Conservation (phyloP, 2,113 vertebrate species). For the Ailurus styani region DNA sequence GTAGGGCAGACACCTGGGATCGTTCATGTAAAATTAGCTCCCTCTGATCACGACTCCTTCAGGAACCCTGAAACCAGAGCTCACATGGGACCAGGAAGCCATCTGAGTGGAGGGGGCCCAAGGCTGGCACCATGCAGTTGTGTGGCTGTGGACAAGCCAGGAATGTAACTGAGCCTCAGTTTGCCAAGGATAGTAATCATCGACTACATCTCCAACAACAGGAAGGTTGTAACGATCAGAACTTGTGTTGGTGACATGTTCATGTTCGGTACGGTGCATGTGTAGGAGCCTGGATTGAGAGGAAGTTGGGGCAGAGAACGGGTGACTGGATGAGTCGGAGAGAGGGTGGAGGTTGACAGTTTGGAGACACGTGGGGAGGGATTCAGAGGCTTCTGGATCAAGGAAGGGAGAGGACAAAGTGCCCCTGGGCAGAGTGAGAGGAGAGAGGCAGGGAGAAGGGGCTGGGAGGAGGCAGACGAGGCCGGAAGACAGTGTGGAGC, state of each 20-base stretch:
- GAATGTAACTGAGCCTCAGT: neutral
- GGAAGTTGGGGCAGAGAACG: neutral
- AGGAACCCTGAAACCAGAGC: neutral
- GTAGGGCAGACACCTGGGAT: neutral
- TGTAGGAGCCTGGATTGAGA: neutral
- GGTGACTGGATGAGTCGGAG: too few relatives aligned
- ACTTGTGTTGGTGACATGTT: accelerated
- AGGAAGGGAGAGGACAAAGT: neutral
- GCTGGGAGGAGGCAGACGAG: neutral
- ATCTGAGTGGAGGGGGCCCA: neutral
- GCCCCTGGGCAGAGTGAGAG: neutral
- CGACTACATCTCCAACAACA: neutral
- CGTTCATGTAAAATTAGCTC: neutral
- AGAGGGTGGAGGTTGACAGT: neutral
- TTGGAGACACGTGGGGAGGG: neutral
- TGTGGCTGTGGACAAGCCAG: neutral
- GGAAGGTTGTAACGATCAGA: neutral
- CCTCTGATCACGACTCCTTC: neutral
- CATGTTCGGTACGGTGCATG: too few relatives aligned
- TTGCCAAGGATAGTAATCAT: neutral
- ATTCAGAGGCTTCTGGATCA: neutral
- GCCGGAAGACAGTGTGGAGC: neutral
- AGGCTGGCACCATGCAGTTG: neutral
- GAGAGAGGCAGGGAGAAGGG: neutral
- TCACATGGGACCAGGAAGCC: neutral